Percentiles rank a stretch among this genome's conserved stretches.
Conservation (phyloP, 2,797 vertebrate species). For the Sebastolobus altivelis region DNA sequence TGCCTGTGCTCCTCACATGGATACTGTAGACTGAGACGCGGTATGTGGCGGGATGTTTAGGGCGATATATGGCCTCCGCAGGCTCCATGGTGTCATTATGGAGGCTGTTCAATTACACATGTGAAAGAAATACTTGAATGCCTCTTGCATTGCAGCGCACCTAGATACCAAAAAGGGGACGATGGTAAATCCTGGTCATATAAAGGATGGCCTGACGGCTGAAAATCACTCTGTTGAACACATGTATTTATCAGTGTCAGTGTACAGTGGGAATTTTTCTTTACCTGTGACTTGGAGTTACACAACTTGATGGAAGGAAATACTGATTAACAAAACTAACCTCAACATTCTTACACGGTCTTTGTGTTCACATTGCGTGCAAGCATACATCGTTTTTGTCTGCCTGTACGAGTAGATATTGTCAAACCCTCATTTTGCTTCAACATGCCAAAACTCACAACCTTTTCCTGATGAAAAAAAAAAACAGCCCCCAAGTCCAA, state of each 20-base stretch:
- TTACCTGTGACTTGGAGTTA: not conserved
- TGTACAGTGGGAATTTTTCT: slow-evolving; percentile 20
- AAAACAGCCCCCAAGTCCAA: slow-evolving; percentile 13
- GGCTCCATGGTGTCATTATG: slow-evolving; percentile 25
- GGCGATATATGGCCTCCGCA: slow-evolving; percentile 36
- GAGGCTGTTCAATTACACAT: slow-evolving; percentile 26
- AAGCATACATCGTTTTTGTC: not conserved
- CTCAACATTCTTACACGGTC: not conserved
- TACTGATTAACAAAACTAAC: not conserved
- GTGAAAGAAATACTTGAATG: slow-evolving; percentile 29
- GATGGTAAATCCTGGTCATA: slow-evolving; percentile 51
- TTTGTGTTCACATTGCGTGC: slow-evolving; percentile 33
- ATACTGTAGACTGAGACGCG: slow-evolving; percentile 26
- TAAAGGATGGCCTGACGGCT: slow-evolving; percentile 36
- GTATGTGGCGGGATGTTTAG: slow-evolving; percentile 39
- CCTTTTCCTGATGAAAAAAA: not conserved
- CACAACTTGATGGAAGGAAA: not conserved
- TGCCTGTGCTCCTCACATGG: slow-evolving; percentile 46
- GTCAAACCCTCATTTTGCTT: slow-evolving; percentile 42
- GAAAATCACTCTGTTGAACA: slow-evolving; percentile 15
- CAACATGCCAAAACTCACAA: slow-evolving; percentile 38
- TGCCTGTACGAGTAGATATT: slow-evolving; percentile 15
- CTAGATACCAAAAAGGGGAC: slow-evolving; percentile 47
- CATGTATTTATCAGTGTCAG: slow-evolving; percentile 17
- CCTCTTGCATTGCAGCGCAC: slow-evolving; percentile 37